Evolutionary conservation across 2,797 vertebrate species (phyloP), one percentile per base, ranked within the genome.

Genomic region (Pelochelys cantorii): DNA sequence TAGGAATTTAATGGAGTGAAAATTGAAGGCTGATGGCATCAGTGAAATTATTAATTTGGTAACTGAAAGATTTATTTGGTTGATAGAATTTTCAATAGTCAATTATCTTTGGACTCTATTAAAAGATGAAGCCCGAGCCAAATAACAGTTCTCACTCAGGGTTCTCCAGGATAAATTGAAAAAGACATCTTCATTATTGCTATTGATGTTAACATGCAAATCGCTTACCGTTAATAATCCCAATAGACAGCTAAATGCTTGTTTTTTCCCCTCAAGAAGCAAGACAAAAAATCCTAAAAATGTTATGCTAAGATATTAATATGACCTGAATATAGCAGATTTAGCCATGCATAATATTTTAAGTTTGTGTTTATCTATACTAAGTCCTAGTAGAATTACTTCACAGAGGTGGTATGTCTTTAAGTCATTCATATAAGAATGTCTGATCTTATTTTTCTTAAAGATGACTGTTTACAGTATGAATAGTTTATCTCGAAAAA

Each of bases 11-110:
- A 98, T 98, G 94, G 94, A 97, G 91, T 95, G 96, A 97, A 92
- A 95, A 97, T 93, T 96, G 97, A 98, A 98, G 95, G 93, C 95
- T 96, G 95, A 97, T 97, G 95, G 90, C 97, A 97, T 97, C 92
- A 96, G 96, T 97, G 94, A 97, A 98, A 97, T 98, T 96, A 98
- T 98, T 98, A 98, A 97, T 97, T 98, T 98, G 96, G 94, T 96
- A 97, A 97, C 87, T n/a, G 81, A 96, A 97, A 96, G 94, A 97
- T 97, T 97, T 95, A 93, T 97, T 97, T 97, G 93, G 97, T 97
- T 97, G 95, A 97, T 96, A 95, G 97, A 97, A 96, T 94, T 97
- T 97, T 97, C 89, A 96, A 93, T 95, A 93, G 89, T 57, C 95
- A 96, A 92, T 97, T 98, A 98, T 97, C 93, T 94, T 88, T 94